Base-by-base conservation (phyloP, 2,113 vertebrate species). In the Eolophus roseicapilla region DNA sequence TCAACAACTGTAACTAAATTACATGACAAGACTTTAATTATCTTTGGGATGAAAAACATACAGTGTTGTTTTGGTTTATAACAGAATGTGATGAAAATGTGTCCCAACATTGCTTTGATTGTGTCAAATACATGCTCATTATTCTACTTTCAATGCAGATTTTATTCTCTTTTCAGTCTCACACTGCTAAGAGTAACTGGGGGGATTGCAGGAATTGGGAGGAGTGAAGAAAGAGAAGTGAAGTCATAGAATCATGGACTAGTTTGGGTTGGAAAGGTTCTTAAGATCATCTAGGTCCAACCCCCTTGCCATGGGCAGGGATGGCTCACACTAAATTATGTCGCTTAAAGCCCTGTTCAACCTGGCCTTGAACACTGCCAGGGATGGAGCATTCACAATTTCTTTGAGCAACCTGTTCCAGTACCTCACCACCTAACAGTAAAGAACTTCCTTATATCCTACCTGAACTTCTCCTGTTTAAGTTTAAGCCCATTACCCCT, bases 61-160 rank as follows among this genome's bases (percentile, higher is more conserved):
- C 0, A 0, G 7, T 21, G 4, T 3, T 31, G 47, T 70, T 64
- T 46, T 27, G 0, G 68, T 67, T 44, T 81, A 37, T 69, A 81
- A 73, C 11, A 20, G 4, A 60, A 50, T 1, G 1, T 52, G 19
- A 44, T 74, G 31, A 73, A 69, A 86, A 50, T 50, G 13, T 55
- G 25, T 74, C 29, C 17, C 80, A 64, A 73, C 13, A 35, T 65
- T 77, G 21, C 8, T 91, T 86, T 78, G 31, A 53, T 53, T 67
- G 2, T 57, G 47, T 91, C 31, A 33, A 27, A 81, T 81, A 13
- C 11, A 33, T 31, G 29, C 5, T 73, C 7, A 13, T 75, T 84
- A 74, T 87, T 87, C 23, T 89, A 29, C 9, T 82, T 52, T n/a
- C 31, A 53, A 68, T 41, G 9, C 4, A 73, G 21, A 80, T 80